phyloP scores from a whole-genome alignment of 2,888 invertebrate species.

The Latrodectus elegans region DNA sequence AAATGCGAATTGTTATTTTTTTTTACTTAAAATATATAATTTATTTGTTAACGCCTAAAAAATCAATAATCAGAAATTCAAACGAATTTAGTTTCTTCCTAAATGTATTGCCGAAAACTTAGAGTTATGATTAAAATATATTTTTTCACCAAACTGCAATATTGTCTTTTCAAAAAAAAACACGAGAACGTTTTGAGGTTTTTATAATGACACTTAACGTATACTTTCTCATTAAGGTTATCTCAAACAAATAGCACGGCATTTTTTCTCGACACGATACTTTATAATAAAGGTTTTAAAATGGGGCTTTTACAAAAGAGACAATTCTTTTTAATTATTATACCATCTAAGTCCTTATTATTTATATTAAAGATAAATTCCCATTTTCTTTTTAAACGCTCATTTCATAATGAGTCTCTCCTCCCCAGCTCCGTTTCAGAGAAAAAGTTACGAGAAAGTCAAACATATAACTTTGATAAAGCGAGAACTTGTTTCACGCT shows the following conservation, averaged over 20 bases:
- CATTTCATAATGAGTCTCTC: no score
- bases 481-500: constrained; percentile 12
- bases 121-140: no score
- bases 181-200: background rate
- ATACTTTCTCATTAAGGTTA: constrained; percentile 36
- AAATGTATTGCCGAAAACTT: constrained; percentile 1
- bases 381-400: constrained; percentile 31
- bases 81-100: constrained; percentile 29
- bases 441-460: constrained; percentile 29
- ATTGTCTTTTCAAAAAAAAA: background rate
- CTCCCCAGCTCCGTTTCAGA: no score
- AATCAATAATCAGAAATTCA: constrained; percentile 22
- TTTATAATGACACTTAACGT: constrained; percentile 34
- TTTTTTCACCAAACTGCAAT: no score
- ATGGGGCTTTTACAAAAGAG: constrained; percentile 29
- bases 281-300: constrained; percentile 39
- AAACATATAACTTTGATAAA: constrained; percentile 34
- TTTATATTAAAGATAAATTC: constrained; percentile 49
- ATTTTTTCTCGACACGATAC: constrained; percentile 21
- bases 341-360: constrained; percentile 31
- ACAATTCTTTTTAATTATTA: constrained; percentile 57
- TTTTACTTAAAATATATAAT: no score
- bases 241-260: constrained; percentile 41
- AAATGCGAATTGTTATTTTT: no score
- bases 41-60: background rate